Evolutionary conservation across 2,888 invertebrate genomes (phyloP), one percentile per base, ranked within the genome.

Genomic region (Boloria euphrosyne): DNA sequence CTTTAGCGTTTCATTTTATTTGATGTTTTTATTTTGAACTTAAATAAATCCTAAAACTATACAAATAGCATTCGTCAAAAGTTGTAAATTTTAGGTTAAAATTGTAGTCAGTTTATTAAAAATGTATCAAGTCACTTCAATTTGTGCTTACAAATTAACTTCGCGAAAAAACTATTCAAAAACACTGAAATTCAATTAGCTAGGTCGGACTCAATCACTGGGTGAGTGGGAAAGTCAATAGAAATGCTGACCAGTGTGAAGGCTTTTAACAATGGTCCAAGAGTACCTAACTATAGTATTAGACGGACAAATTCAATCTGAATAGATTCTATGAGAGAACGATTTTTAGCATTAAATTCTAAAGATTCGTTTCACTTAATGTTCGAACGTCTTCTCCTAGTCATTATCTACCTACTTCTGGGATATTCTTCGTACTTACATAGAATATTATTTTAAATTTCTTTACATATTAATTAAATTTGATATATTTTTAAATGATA

Each of bases 111-210:
- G 7, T 18, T 63, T 49, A 57, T 65, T 31, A 65, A 53, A 52
- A 59, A 44, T 52, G 52, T 7, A 27, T 55, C 22, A 51, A 51
- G 4, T 55, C 43, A 43, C 5, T 16, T 59, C 58, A 58, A 65
- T 60, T 59, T 54, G 60, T 49, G 44, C 55, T 61, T 62, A 50
- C 65, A 62, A 68, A 62, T 62, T 61, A 68, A 61, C 13, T 49
- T 58, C 22, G 62, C 61, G 46, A 66, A 72, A 72, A 71, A 68
- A 65, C 65, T 53, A 61, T 60, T 62, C 17, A 64, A 67, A 70
- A 69, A 71, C 69, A 62, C 58, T 64, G 69, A 72, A 71, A 69
- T 68, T 68, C 71, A 72, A 72, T 72, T 72, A 72, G 62, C 69
- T 62, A 68, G 71, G 61, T 63, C 57, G 27, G 58, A 64, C 64